Evolutionary conservation across 2,113 vertebrate genomes (phyloP).

Genomic region (Eidolon helvum): DNA sequence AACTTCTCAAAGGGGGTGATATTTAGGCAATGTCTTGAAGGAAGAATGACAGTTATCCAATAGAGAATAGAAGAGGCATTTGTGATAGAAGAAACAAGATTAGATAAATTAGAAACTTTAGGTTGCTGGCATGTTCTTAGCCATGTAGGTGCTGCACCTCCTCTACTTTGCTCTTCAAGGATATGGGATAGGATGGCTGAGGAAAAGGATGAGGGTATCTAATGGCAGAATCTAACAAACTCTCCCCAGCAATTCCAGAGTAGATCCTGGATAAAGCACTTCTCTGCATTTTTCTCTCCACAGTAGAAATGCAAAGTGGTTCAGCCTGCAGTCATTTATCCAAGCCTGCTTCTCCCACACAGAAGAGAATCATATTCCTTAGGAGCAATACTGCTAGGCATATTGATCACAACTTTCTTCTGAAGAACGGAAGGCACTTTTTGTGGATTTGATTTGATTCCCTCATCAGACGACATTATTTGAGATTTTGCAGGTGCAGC

Average conservation of each 20-base stretch:
- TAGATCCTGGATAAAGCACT: background rate
- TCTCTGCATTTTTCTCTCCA: background rate
- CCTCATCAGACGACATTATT: background rate
- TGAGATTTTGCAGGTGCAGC: constrained; percentile 51
- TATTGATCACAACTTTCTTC: constrained; percentile 25
- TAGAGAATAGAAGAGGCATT: background rate
- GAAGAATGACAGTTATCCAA: background rate
- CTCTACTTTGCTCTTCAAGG: background rate
- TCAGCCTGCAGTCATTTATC: background rate
- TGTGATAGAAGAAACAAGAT: background rate
- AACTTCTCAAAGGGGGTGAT: background rate
- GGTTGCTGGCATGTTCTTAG: background rate
- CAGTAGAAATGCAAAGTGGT: background rate
- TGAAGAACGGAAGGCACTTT: background rate
- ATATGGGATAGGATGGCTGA: too few relatives aligned
- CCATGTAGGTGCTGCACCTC: background rate
- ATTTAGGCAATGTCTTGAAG: background rate
- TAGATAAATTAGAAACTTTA: background rate
- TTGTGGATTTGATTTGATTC: constrained; percentile 50
- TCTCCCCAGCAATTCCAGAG: background rate
- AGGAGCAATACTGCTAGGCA: background rate
- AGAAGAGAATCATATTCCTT: background rate
- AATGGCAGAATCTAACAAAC: background rate
- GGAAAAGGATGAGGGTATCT: background rate
- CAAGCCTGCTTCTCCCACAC: background rate